Percentiles rank a stretch among this genome's conserved stretches.
phyloP scores from a whole-genome alignment of 2,113 vertebrate genomes.

The Crotalus helleri region DNA sequence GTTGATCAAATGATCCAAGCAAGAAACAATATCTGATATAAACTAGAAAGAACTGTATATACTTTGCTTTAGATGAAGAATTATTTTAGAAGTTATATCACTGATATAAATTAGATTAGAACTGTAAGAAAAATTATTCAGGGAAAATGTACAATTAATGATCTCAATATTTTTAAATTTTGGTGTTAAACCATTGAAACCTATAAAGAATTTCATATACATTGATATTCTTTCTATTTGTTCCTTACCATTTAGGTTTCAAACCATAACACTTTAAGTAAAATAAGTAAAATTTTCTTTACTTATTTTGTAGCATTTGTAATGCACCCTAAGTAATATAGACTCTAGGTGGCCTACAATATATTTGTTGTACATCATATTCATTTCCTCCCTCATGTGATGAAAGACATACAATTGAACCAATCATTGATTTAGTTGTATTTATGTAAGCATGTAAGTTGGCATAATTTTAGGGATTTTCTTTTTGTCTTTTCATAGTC shows the following conservation, averaged over 20 bases:
- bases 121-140: not conserved
- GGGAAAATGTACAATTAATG: constrained; percentile 26
- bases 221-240: not conserved
- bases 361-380: not conserved
- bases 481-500: constrained; percentile 70
- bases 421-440: constrained; percentile 7
- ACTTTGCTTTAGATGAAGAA: not conserved
- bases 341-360: not conserved
- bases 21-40: not conserved
- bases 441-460: constrained; percentile 9
- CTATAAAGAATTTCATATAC: not conserved
- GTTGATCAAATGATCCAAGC: not conserved
- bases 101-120: not conserved
- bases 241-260: not conserved
- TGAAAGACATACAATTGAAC: constrained; percentile 35
- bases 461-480: not conserved
- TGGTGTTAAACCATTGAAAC: not conserved
- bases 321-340: not conserved
- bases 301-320: not conserved
- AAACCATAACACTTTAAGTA: not conserved
- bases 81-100: not conserved
- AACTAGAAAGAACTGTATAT: not conserved
- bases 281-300: not conserved
- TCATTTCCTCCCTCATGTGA: constrained; percentile 33
- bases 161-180: constrained; percentile 12